These are phyloP conservation scores for Volucella zonaria DNA, from an alignment of 2,888 invertebrate species.

Conservation along the genomic window DNA sequence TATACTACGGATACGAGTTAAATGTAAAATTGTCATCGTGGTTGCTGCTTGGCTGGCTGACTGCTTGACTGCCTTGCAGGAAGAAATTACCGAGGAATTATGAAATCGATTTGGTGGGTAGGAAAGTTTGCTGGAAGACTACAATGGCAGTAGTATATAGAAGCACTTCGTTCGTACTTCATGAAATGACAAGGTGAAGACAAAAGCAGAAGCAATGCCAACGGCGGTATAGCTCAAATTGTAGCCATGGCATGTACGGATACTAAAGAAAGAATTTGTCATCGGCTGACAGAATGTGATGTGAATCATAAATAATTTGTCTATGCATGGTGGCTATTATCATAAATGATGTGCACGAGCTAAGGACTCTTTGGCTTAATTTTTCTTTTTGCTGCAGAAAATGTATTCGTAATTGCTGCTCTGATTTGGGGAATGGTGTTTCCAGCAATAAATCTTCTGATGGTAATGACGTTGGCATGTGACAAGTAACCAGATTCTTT, in stretches of 20 bases:
- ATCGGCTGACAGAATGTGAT: constrained; percentile 67
- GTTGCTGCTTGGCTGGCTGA: background rate
- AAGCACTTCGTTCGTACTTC: constrained; percentile 38
- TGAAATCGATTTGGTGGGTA: constrained; percentile 66
- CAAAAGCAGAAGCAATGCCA: constrained; percentile 16
- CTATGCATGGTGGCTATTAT: constrained; percentile 54
- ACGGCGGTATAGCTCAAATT: background rate
- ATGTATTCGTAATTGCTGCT: constrained; percentile 10
- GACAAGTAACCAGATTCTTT: too few relatives aligned
- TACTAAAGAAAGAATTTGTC: constrained; percentile 44
- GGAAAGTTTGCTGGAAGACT: constrained; percentile 40
- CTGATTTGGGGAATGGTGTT: background rate
- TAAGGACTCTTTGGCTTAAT: background rate
- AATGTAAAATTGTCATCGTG: constrained; percentile 61
- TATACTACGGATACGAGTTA: constrained; percentile 23
- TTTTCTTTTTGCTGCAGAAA: background rate
- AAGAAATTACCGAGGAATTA: constrained; percentile 71
- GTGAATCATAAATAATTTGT: constrained; percentile 71
- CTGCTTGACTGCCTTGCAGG: constrained; percentile 61
- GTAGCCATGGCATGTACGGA: constrained; percentile 16
- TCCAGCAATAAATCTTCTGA: too few relatives aligned
- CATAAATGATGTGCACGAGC: constrained; percentile 45
- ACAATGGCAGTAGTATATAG: background rate
- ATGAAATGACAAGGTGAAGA: constrained; percentile 15
- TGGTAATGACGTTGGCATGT: too few relatives aligned